Conservation (phyloP, 2,888 invertebrate species). For the Hydriomena furcata region DNA sequence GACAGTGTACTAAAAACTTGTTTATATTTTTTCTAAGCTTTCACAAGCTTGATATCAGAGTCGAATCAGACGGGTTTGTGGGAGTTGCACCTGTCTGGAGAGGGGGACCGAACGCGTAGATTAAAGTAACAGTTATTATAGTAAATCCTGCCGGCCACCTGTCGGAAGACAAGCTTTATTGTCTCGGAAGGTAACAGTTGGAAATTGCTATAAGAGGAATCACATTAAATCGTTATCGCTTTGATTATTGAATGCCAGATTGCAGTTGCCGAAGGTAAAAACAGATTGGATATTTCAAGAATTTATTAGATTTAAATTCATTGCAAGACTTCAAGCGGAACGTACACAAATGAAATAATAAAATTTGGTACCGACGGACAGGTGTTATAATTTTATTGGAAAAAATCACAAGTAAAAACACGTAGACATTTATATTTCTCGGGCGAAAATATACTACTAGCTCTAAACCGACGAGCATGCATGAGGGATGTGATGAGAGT, state of each 20-base stretch:
- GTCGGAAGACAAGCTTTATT: slow-evolving; percentile 44
- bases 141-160: slow-evolving; percentile 48
- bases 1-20: slow-evolving; percentile 31
- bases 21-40: slow-evolving; percentile 37
- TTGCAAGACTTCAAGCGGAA: background rate
- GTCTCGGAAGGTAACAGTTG: slow-evolving; percentile 40
- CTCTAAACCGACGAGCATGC: too few relatives aligned
- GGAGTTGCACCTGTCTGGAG: slow-evolving; percentile 58
- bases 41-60: slow-evolving; percentile 34
- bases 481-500: too few relatives aligned
- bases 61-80: slow-evolving; percentile 44
- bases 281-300: slow-evolving; percentile 11
- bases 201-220: slow-evolving; percentile 17
- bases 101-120: slow-evolving; percentile 26
- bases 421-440: too few relatives aligned
- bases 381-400: background rate
- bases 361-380: background rate
- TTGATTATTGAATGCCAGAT: slow-evolving; percentile 13
- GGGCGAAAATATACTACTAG: too few relatives aligned
- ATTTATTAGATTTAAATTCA: background rate
- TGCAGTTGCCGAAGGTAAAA: slow-evolving; percentile 7
- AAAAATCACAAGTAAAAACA: too few relatives aligned
- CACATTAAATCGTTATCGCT: slow-evolving; percentile 19
- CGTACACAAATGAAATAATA: background rate
- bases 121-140: slow-evolving; percentile 20